These are phyloP conservation scores for Gopherus flavomarginatus DNA, from an alignment of 2,113 vertebrate genomes.

Conservation along the genomic window DNA sequence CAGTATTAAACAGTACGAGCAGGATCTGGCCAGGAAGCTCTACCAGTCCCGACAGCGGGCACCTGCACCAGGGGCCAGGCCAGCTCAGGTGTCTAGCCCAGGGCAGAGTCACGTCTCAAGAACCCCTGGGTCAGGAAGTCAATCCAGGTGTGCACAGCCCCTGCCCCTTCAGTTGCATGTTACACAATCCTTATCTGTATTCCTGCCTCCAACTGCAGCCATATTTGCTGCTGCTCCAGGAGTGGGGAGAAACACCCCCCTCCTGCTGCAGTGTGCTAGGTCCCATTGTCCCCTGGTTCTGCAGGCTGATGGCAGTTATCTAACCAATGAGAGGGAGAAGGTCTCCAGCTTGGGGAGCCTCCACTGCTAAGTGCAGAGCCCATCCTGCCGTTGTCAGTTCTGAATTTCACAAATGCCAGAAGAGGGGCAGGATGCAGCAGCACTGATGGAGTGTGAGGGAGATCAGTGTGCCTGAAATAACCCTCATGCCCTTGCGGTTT, in stretches of 20 bases:
- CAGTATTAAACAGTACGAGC: slow-evolving; percentile 94
- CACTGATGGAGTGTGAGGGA: background rate
- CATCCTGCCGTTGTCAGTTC: background rate
- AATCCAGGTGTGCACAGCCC: slow-evolving; percentile 71
- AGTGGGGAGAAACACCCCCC: background rate
- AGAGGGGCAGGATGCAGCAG: background rate
- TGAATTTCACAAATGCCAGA: background rate
- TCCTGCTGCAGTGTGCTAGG: background rate
- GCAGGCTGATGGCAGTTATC: background rate
- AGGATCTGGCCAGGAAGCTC: slow-evolving; percentile 92
- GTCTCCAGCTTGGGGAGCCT: background rate
- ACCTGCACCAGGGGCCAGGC: slow-evolving; percentile 75
- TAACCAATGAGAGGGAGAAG: background rate
- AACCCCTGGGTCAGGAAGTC: slow-evolving; percentile 49
- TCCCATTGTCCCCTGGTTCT: background rate
- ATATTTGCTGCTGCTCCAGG: background rate
- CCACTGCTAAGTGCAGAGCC: background rate
- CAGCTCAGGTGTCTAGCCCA: slow-evolving; percentile 56
- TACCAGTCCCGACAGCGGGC: slow-evolving; percentile 91
- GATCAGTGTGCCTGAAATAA: background rate
- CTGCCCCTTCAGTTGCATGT: slow-evolving; percentile 56
- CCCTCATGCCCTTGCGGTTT: background rate
- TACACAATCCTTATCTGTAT: background rate
- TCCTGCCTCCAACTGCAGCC: background rate
- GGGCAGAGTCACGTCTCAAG: slow-evolving; percentile 50